Conservation (phyloP, 2,113 vertebrate species). For the Brachyistius frenatus region DNA sequence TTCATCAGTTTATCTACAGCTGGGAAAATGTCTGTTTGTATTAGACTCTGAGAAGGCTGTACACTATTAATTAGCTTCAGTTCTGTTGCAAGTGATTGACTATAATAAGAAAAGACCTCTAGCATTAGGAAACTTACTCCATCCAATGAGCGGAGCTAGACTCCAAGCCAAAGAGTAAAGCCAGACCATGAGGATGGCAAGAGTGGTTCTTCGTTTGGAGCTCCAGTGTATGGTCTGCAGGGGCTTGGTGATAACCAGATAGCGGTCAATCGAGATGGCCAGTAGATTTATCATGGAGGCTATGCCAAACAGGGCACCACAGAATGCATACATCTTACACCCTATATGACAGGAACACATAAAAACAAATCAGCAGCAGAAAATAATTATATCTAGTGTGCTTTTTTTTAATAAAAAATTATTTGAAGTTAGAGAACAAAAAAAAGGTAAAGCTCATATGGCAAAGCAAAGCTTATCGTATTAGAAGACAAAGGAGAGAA, state of each 20-base stretch:
- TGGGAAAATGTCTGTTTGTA: neutral
- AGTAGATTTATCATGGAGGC: constrained; percentile 94
- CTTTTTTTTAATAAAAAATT: neutral
- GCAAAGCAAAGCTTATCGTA: no score
- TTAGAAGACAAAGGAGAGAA: neutral
- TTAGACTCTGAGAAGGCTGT: neutral
- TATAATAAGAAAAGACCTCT: neutral
- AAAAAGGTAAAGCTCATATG: no score
- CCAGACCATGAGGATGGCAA: constrained; percentile 91
- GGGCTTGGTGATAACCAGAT: constrained; percentile 93
- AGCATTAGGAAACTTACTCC: constrained; percentile 87
- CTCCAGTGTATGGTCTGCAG: constrained; percentile 87
- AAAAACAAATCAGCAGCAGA: neutral
- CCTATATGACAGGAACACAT: constrained; percentile 75
- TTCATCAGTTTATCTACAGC: neutral
- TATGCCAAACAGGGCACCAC: constrained; percentile 93
- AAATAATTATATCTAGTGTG: neutral
- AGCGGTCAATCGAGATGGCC: constrained; percentile 94
- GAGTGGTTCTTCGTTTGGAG: constrained; percentile 86
- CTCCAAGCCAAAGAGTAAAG: constrained; percentile 95
- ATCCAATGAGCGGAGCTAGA: constrained; percentile 94
- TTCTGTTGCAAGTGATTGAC: neutral
- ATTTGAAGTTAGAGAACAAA: no score
- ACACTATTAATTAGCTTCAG: neutral
- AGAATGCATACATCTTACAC: constrained; percentile 95